Conservation (phyloP, 2,113 vertebrate species). For the Antigone vipio region DNA sequence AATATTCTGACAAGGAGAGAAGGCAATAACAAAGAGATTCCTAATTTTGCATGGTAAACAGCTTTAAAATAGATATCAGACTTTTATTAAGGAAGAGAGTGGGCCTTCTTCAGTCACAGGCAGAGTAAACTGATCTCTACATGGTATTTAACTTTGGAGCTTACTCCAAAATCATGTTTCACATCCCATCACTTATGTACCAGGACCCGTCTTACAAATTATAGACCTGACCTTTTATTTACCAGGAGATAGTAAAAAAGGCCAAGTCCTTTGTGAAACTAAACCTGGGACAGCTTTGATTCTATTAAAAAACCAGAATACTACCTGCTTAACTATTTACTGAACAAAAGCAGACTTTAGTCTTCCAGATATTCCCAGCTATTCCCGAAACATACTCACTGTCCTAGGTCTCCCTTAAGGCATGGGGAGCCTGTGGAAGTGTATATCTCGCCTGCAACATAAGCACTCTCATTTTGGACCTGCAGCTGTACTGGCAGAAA, state of each 20-base stretch:
- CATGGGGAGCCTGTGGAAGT: background rate
- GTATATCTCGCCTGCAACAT: background rate
- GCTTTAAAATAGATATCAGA: background rate
- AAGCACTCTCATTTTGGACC: background rate
- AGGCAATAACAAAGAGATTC: background rate
- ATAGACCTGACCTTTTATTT: background rate
- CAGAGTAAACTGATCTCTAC: slow-evolving; percentile 31
- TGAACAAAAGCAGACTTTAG: background rate
- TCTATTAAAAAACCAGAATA: background rate
- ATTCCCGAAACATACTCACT: background rate
- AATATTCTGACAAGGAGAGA: background rate
- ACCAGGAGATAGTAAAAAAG: background rate
- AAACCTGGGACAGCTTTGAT: background rate
- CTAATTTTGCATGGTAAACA: background rate
- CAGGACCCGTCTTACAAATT: background rate
- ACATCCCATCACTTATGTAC: background rate
- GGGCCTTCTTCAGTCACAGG: background rate
- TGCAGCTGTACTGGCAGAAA: background rate
- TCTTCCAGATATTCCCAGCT: background rate
- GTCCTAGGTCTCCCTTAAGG: background rate
- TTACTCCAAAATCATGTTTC: slow-evolving; percentile 47
- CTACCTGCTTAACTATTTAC: background rate
- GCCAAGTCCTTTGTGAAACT: background rate
- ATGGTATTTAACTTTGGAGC: slow-evolving; percentile 40
- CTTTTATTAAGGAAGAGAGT: background rate